These are phyloP conservation scores for Carduelis carduelis DNA, from an alignment of 2,797 vertebrate species.

Conservation along the genomic window DNA sequence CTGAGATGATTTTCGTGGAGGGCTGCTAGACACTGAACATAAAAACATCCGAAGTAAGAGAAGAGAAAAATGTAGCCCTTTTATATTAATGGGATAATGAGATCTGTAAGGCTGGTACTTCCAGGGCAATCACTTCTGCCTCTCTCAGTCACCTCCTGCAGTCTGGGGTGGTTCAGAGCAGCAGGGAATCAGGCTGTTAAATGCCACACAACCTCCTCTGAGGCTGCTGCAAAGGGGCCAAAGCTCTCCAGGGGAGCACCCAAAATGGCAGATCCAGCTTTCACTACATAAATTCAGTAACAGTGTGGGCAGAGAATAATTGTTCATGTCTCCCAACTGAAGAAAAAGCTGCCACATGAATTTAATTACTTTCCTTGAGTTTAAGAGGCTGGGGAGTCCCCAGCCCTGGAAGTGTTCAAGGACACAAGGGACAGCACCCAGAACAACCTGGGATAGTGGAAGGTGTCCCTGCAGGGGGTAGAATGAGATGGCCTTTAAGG, in stretches of 20 bases:
- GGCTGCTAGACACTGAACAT: background rate
- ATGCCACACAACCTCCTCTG: background rate
- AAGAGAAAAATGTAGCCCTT: background rate
- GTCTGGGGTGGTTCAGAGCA: background rate
- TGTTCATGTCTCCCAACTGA: background rate
- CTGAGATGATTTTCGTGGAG: background rate
- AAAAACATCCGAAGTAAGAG: background rate
- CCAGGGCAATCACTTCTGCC: background rate
- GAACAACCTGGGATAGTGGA: background rate
- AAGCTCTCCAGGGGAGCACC: background rate
- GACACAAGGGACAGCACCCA: fast-evolving
- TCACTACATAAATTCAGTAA: background rate
- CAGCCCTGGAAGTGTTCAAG: background rate
- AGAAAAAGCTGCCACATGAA: background rate
- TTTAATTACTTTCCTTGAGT: background rate
- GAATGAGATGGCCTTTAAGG: background rate
- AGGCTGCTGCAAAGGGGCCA: background rate
- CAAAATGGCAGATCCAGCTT: background rate
- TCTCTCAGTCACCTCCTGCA: background rate
- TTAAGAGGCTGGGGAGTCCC: background rate
- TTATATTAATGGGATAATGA: background rate
- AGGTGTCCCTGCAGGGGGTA: background rate
- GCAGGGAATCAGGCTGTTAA: background rate
- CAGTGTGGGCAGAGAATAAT: background rate
- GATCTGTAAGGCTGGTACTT: background rate